A percentile compares a stretch with the other conserved stretches of the same genome.
Evolutionary conservation across 2,888 invertebrate species (phyloP).

Genomic region (Lochmaea crataegi): DNA sequence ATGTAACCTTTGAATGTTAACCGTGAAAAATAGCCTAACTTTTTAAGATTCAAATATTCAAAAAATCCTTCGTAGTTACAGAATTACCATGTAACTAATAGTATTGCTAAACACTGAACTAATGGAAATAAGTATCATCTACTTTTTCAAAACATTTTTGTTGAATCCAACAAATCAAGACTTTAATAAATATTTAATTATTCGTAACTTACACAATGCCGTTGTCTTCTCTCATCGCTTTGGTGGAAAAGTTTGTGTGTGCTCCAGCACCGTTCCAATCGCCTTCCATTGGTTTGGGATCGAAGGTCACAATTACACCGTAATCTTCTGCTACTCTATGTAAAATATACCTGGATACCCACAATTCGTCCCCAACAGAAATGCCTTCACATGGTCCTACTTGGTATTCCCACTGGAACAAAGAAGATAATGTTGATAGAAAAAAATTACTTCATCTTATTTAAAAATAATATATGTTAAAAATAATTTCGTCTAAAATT

Average conservation of each 20-base stretch:
- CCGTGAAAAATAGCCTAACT: too few species aligned
- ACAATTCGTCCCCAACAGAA: constrained; percentile 83
- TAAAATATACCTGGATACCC: constrained; percentile 88
- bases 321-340: constrained; percentile 95
- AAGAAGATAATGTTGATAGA: too few species aligned
- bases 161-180: neutral
- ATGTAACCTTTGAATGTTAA: too few species aligned
- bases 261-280: constrained; percentile 98
- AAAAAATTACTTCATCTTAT: neutral
- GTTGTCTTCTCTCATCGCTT: constrained; percentile 88
- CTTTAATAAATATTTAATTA: neutral
- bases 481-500: too few species aligned
- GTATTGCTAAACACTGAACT: too few species aligned
- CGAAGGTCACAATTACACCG: constrained; percentile 82
- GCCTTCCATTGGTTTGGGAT: constrained; percentile 82
- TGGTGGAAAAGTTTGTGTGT: constrained; percentile 96
- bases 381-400: constrained; percentile 94
- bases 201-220: constrained; percentile 79
- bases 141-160: neutral
- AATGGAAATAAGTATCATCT: too few species aligned
- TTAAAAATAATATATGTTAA: too few species aligned
- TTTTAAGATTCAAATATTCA: too few species aligned
- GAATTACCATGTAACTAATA: too few species aligned
- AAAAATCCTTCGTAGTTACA: too few species aligned
- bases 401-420: constrained; percentile 83